Base-by-base conservation (phyloP, 1,140 invertebrate genomes). In the Aphaenogaster rudis region DNA sequence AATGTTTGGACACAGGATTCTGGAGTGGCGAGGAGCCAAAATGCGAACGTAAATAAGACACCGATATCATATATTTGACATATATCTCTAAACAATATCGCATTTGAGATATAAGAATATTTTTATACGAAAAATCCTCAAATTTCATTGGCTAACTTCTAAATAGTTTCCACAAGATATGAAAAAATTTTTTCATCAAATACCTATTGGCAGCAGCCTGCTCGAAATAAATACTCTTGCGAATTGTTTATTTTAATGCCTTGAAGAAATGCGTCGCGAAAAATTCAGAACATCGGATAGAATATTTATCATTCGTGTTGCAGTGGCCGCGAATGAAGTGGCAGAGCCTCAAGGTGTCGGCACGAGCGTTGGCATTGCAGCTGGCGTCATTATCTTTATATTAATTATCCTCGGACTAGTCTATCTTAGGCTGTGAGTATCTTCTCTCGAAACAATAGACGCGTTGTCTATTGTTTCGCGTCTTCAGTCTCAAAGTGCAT, bases 1-100 rank as follows among this genome's bases (percentile, higher is more conserved):
- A 98, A 92, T 98, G 98, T 94, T 95, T 97, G 92, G 98, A 98
- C 69, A 97, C 97, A 80, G 98, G 97, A 5, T 95, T 96, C 15
- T 99, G 98, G 98, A 98, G 97, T 9, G 98, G 98, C 2, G 97
- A 98, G 21, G 97, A 98, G 90, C 97, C 98, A 0, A 96, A 95
- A 91, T 98, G 98, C 94, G 96, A 98, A 95, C 93, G 96, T 97
- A 93, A 95, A 90, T 92, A 67, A 3, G 28, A 61, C 39, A 17
- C 1, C 3, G 5, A 79, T 71, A 57, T 45, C n/a, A 28, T n/a
- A 39, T 52, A n/a, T 17, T 79, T 54, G 3, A 1, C 66, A 42
- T 54, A 7, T 80, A 5, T 9, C 6, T 54, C 21, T 48, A 69
- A 69, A 67, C 9, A 64, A 63, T 36, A 8, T 36, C 21, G n/a